Evolutionary conservation across 2,113 vertebrate genomes (phyloP).

Genomic region (Forbesichthys agassizii): DNA sequence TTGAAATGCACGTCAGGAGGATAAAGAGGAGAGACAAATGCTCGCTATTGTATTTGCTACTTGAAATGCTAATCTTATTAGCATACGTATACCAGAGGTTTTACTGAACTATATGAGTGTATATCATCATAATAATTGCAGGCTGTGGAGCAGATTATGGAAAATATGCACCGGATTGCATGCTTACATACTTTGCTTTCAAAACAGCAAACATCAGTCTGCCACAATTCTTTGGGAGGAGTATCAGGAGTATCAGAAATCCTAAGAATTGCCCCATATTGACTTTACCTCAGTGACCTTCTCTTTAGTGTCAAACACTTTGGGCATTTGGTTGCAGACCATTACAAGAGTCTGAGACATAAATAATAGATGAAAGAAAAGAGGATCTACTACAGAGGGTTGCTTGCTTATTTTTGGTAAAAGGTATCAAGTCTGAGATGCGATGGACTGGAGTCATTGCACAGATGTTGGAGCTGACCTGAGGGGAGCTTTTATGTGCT

Average conservation of each 20-base stretch:
- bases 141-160: neutral
- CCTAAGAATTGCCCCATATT: constrained; percentile 24
- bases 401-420: constrained; percentile 54
- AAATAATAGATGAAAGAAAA: constrained; percentile 57
- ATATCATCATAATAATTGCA: neutral
- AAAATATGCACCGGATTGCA: too few relatives aligned
- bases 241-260: constrained; percentile 15
- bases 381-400: constrained; percentile 46
- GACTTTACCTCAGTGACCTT: constrained; percentile 33
- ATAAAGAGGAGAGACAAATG: neutral
- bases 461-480: constrained; percentile 36
- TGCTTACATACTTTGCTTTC: too few relatives aligned
- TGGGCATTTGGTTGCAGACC: constrained; percentile 35
- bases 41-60: neutral
- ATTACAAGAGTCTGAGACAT: constrained; percentile 38
- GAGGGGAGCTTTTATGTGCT: too few relatives aligned
- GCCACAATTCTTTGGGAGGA: neutral
- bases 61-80: neutral
- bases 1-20: constrained; percentile 30
- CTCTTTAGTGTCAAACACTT: constrained; percentile 16
- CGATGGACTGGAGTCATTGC: constrained; percentile 11
- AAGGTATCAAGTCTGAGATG: constrained; percentile 8
- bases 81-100: neutral
- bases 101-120: neutral
- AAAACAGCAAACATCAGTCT: neutral